A percentile compares a stretch with the other conserved stretches of the same genome.
Conservation (phyloP, 37 sponge, comb jelly and placozoan species). For the Mnemiopsis leidyi region DNA sequence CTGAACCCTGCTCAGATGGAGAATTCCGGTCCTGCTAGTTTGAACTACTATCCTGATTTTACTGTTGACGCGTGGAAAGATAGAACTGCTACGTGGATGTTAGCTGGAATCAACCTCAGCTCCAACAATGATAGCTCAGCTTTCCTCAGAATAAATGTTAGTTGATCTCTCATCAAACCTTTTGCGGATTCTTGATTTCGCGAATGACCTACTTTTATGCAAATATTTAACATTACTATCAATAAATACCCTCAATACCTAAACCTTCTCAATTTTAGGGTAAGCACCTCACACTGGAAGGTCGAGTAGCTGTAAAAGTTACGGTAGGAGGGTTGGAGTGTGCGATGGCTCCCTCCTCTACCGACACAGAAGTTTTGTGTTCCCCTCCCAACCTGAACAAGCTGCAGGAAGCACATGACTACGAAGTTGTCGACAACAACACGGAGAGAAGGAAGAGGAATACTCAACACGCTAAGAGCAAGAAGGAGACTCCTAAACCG, state of each 20-base stretch:
- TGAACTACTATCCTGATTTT: slow-evolving; percentile 53
- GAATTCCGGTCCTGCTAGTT: neutral
- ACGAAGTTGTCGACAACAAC: neutral
- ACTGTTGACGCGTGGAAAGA: slow-evolving; percentile 8
- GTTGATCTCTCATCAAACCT: too few species aligned
- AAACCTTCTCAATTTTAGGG: neutral
- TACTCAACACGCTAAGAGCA: neutral
- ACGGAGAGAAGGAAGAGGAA: slow-evolving; percentile 17
- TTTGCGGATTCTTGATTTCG: too few species aligned
- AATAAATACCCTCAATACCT: too few species aligned
- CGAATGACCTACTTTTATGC: too few species aligned
- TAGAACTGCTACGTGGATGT: slow-evolving; percentile 24
- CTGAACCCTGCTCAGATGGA: neutral
- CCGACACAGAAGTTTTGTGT: slow-evolving; percentile 44
- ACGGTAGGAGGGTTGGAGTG: slow-evolving; percentile 12
- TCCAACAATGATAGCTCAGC: slow-evolving; percentile 41
- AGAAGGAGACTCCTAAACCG: neutral
- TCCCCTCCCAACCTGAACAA: slow-evolving; percentile 7
- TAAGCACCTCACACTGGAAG: slow-evolving; percentile 45
- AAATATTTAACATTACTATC: too few species aligned
- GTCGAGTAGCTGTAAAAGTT: neutral
- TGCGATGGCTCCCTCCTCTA: slow-evolving; percentile 43
- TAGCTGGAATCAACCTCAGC: neutral
- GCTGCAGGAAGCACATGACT: neutral
- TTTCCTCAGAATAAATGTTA: slow-evolving; percentile 24